Base-by-base conservation (phyloP, 2,888 invertebrate genomes). In the Nesidiocoris tenuis region DNA sequence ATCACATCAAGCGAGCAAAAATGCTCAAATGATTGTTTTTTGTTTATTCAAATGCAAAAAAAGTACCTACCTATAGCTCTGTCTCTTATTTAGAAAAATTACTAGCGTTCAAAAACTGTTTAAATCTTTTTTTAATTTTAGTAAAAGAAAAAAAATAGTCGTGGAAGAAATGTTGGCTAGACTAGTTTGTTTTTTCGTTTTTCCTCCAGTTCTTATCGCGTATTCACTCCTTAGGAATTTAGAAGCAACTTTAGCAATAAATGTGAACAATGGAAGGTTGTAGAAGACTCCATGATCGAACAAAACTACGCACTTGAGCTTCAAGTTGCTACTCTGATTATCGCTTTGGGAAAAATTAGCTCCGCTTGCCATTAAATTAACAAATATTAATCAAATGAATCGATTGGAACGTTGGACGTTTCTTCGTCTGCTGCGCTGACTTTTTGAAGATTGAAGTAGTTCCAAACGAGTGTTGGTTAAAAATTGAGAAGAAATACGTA, bases 241-340 rank as follows among this genome's bases (percentile, higher is more conserved):
- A 72, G 72, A 72, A 39, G 72, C 72, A 72, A 72, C 72, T 61
- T 72, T 72, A 72, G 72, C 72, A 72, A 72, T 72, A 72, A 67
- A 72, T 61, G 72, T 72, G 72, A 72, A 72, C 61, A 72, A 72
- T 72, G 72, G 72, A 72, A 72, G 72, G 72, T 72, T 72, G 72
- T 72, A 72, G 72, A 61, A 19, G 18, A 39, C 39, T 65, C 65
- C 65, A 61, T 72, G 72, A 72, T 67, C 22, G 39, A 39, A 39
- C 39, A 12, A 61, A 24, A 19, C 17, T 71, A 56, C 55, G 9
- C 71, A 24, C 24, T 71, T 54, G 72, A 61, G 59, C 59, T 59
- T 59, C 18, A 19, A 59, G 72, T 61, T 70, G 9, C 23, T 72
- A 39, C 72, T 72, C 72, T 61, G 61, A 67, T 24, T 54, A 70